These are phyloP conservation scores for Mus spretus DNA, from an alignment of 2,797 vertebrate species.

Conservation along the genomic window DNA sequence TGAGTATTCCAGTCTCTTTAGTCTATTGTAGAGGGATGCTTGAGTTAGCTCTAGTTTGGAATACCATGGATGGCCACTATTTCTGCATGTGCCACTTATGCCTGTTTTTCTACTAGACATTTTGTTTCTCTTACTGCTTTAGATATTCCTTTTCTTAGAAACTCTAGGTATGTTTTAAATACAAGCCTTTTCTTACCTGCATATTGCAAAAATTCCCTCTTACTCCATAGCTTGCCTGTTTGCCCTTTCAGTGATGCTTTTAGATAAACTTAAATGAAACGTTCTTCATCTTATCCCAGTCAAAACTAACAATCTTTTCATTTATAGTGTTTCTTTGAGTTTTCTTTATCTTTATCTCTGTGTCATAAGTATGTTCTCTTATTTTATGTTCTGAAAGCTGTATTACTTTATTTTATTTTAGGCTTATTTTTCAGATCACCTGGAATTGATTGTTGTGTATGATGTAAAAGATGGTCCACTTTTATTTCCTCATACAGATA, in stretches of 20 bases:
- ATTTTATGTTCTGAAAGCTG: not conserved
- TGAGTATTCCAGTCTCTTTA: not conserved
- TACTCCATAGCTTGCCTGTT: not conserved
- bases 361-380: not conserved
- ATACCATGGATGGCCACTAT: not conserved
- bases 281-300: constrained; percentile 4
- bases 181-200: not conserved
- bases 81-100: not conserved
- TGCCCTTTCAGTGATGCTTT: constrained; percentile 12
- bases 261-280: not conserved
- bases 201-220: not conserved
- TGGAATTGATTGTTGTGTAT: constrained; percentile 56
- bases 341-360: not conserved
- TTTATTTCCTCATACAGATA: not conserved
- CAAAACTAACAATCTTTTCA: constrained; percentile 31
- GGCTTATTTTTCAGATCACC: constrained; percentile 42
- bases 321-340: constrained; percentile 8
- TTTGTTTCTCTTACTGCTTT: constrained; percentile 20
- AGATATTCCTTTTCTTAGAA: not conserved
- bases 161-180: constrained; percentile 19
- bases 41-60: constrained; percentile 40
- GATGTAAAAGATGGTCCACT: not conserved
- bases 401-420: constrained; percentile 50
- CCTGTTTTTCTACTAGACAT: constrained; percentile 24
- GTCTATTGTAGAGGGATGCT: constrained; percentile 26